Base-by-base conservation (phyloP, 1,140 invertebrate genomes). In the Ctenoplectra terminalis region DNA sequence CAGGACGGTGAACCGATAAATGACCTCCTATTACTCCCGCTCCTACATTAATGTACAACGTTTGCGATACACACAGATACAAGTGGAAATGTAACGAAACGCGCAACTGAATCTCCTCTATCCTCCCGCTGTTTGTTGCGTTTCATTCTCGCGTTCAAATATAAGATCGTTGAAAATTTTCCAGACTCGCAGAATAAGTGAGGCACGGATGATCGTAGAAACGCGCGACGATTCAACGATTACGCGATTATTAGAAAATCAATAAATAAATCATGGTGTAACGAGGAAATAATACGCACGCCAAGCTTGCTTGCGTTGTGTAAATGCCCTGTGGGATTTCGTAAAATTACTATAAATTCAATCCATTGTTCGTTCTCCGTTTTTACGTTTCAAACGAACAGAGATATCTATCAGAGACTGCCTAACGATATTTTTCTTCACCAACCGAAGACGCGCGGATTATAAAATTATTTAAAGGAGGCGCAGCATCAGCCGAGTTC, bases 1-100 rank as follows among this genome's bases (percentile, higher is more conserved):
- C 43, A 31, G 40, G 40, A 58, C 66, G 43, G 29, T 60, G 75
- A 78, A 60, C 66, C 66, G 66, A 78, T 71, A 71, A 70, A 60
- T 61, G 54, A 78, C 66, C 54, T 60, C 40, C 54, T 54, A 40
- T 70, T 78, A 75, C 2, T 29, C 34, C 37, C 37, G 26, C 29
- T 73, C 37, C 17, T 29, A 15, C 46, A 31, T 43, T 26, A 40
- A 26, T 13, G 17, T 6, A 26, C 23, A 48, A 46, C n/a, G 23
- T 23, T 17, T 23, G 8, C 64, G 40, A 58, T 34, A 58, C 63
- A 29, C 23, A 17, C 74, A 63, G 40, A 46, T 29, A 46, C 20
- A 15, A 26, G 23, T n/a, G 29, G 46, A 50, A 52, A 70, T 15
- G 46, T 34, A 61, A 76, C 48, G 11, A 54, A 48, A n/a, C 40